A percentile compares a stretch with the other conserved stretches of the same genome.
Evolutionary conservation across 2,113 vertebrate species (phyloP).

Genomic region (Boulengeromyrus knoepffleri): DNA sequence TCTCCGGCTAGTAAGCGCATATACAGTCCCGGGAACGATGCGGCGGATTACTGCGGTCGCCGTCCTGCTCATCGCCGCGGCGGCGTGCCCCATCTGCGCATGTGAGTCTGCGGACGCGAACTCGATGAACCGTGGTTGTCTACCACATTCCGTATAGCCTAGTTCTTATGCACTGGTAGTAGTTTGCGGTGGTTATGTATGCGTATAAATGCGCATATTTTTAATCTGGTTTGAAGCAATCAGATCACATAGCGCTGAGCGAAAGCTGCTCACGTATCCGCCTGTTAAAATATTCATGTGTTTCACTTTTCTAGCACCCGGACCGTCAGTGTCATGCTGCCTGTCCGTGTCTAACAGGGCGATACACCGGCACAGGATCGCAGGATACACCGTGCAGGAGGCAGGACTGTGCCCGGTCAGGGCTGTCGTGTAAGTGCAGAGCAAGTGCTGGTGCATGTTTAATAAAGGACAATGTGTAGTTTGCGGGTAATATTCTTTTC

Average conservation of each 20-base stretch:
- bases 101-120: neutral
- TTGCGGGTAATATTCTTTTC: neutral
- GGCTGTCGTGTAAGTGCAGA: conserved; percentile 6
- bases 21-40: neutral
- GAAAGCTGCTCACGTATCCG: neutral
- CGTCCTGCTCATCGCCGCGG: neutral
- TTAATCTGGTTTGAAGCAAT: neutral
- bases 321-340: neutral
- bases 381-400: neutral
- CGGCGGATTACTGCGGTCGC: neutral
- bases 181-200: neutral
- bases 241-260: neutral
- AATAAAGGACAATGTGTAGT: neutral
- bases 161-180: neutral
- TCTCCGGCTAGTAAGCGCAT: neutral
- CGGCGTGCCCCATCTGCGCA: neutral
- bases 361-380: neutral
- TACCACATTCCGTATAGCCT: neutral
- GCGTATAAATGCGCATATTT: neutral
- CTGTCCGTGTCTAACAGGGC: neutral
- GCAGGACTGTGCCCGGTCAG: neutral
- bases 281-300: neutral
- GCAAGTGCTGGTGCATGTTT: neutral
- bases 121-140: neutral
- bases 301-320: neutral